Conservation (phyloP, 1,140 invertebrate genomes). For the Trichonephila inaurata region DNA sequence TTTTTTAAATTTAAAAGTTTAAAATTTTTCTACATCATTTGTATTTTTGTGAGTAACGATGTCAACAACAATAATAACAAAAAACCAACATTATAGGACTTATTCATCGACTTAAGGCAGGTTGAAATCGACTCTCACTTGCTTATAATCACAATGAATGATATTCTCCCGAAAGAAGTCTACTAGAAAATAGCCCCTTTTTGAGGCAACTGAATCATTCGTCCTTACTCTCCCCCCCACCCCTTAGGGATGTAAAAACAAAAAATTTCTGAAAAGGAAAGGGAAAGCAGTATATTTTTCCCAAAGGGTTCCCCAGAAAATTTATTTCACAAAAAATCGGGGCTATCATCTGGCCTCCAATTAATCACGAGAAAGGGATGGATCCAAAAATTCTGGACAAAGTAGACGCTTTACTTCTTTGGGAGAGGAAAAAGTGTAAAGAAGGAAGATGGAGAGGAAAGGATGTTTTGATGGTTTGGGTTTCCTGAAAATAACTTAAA, state of each 20-base stretch:
- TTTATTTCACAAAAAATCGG: constrained; percentile 49
- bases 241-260: constrained; percentile 7
- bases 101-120: background rate
- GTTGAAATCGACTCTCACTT: background rate
- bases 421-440: too few relatives aligned
- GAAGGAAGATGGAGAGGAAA: too few relatives aligned
- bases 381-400: background rate
- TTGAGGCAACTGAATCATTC: constrained; percentile 41
- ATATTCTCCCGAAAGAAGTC: background rate
- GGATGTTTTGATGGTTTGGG: too few relatives aligned
- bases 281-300: background rate
- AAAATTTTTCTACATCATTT: background rate
- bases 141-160: background rate
- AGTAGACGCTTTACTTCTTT: background rate
- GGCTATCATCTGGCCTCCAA: constrained; percentile 6
- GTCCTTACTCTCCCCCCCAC: background rate
- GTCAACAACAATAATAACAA: background rate
- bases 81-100: background rate
- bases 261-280: background rate
- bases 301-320: background rate
- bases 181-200: background rate
- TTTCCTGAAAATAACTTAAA: too few relatives aligned
- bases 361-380: background rate
- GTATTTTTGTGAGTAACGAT: background rate
- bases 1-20: background rate